phyloP scores from a whole-genome alignment of 2,797 vertebrate genomes.

The Malacoraja senta region DNA sequence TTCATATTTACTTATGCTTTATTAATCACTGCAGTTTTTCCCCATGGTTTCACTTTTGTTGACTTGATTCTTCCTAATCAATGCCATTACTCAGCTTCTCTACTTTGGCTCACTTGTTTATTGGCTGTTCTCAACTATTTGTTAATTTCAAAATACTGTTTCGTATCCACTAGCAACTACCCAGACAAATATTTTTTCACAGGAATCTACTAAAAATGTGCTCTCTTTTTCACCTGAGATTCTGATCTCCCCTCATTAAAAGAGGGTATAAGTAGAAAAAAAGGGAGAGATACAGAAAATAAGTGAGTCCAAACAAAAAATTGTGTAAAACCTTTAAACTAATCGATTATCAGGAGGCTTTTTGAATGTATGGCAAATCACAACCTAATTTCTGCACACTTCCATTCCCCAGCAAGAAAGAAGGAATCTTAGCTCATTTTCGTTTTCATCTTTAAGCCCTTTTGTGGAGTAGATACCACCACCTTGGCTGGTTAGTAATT shows the following conservation, averaged over 20 bases:
- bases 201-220: background rate
- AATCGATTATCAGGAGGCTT: background rate
- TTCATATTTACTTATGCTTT: background rate
- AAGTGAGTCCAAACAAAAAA: background rate
- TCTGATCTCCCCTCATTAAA: background rate
- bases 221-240: background rate
- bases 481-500: background rate
- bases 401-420: background rate
- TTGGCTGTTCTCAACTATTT: background rate
- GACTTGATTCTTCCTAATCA: background rate
- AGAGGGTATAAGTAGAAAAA: background rate
- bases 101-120: background rate
- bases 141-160: background rate
- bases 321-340: background rate
- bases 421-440: background rate
- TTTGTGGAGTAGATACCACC: background rate
- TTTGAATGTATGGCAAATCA: background rate
- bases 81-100: background rate
- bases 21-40: background rate
- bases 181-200: background rate
- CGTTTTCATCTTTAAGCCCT: background rate
- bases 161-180: background rate
- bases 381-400: background rate
- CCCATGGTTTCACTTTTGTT: background rate
- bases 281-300: background rate